A percentile compares a stretch with the other conserved stretches of the same genome.
phyloP scores from a whole-genome alignment of 30 jellyfish, hydroid and myxozoan species.

The Aurelia sp. region DNA sequence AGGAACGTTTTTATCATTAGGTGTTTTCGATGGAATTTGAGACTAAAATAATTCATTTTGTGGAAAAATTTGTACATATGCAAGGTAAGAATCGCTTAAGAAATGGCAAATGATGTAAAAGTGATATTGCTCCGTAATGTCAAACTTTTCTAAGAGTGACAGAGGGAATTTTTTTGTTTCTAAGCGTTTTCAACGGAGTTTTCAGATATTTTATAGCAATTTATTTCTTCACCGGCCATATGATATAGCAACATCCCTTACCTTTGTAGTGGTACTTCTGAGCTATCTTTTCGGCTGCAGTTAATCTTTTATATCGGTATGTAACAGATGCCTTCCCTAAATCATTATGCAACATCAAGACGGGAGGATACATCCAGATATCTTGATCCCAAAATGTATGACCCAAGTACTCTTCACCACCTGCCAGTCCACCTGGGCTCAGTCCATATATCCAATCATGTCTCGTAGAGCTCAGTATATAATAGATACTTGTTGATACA shows the following conservation, averaged over 20 bases:
- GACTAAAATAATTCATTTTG: no score
- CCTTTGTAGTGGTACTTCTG: constrained; percentile 53
- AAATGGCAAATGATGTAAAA: no score
- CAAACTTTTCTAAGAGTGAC: no score
- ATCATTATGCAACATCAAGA: constrained; percentile 32
- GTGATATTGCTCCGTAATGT: no score
- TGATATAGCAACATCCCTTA: not conserved
- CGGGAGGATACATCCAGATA: constrained; percentile 76
- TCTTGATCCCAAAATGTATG: constrained; percentile 86
- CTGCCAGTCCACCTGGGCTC: constrained; percentile 77
- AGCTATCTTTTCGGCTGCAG: constrained; percentile 62
- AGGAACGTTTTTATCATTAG: no score
- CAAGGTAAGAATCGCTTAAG: no score
- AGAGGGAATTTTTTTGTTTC: no score
- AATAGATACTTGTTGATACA: constrained; percentile 38
- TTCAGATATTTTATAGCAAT: no score
- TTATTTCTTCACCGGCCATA: no score
- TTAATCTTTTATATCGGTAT: constrained; percentile 49
- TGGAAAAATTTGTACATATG: no score
- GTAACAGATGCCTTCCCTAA: constrained; percentile 42
- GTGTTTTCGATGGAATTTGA: no score
- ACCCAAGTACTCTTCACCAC: constrained; percentile 75
- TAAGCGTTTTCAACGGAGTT: no score
- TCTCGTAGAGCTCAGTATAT: constrained; percentile 60
- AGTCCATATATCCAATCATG: constrained; percentile 71